Evolutionary conservation across 1,140 invertebrate genomes (phyloP), one percentile per base, ranked within the genome.

Genomic region (Coenobita brevimanus): DNA sequence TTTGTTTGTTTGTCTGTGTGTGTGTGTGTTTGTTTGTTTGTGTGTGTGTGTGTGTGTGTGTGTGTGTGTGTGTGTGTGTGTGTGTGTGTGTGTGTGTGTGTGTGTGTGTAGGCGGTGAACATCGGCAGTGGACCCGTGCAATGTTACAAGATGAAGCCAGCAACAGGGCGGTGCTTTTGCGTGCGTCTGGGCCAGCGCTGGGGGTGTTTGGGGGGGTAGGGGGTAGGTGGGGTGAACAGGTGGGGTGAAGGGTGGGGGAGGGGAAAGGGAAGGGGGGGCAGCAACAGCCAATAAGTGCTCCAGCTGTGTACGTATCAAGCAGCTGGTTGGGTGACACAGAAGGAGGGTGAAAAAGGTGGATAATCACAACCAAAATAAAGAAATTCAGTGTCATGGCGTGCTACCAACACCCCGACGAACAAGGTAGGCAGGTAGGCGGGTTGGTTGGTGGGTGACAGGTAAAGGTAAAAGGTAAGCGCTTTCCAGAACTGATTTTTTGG

Each of bases 261-360:
- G 54, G 50, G 36, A 30, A 30, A 69, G 46, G 24, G 17, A 36
- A 27, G 54, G 36, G 64, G 82, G 82, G 82, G 71, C 76, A 87
- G 76, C 84, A 81, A 50, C 84, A 87, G 64, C 84, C 84, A 71
- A 27, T 43, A 43, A 64, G 82, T 87, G 78, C 78, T 21, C 84
- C 84, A 87, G 84, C 84, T 81, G 64, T 33, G 46, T 76, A 46
- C 76, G 67, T 73, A 43, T 62, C 75, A 33, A 54, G 24, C 73
- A 62, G 82, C 69, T 54, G 24, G 75, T 46, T 13, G 41, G 43
- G 57, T 86, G 75, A 38, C 43, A 79, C 75, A 87, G 75, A 38
- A 41, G 50, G 15, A 62, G 36, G 73, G 30, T 60, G 78, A 24
- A 24, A 54, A 64, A 30, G 62, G n/a, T 10, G 62, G 62, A 64